A percentile compares a stretch with the other conserved stretches of the same genome.
These are phyloP conservation scores for Brachionichthys hirsutus DNA, from an alignment of 2,113 vertebrate genomes.

Conservation along the genomic window DNA sequence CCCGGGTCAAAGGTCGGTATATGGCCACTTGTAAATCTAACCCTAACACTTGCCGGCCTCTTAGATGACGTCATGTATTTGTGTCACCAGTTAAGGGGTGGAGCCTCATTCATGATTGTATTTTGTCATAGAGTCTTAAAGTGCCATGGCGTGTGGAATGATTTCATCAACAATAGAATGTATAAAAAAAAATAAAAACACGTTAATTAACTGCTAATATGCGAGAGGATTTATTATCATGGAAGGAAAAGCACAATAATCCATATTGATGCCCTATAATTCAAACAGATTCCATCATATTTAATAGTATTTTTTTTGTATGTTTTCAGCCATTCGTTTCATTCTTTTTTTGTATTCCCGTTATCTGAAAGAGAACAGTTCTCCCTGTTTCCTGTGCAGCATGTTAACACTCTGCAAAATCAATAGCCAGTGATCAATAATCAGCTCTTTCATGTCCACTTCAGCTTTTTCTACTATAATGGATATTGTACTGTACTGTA, in stretches of 20 bases:
- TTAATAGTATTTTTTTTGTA: too few relatives aligned
- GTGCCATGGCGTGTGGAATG: neutral
- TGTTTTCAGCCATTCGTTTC: too few relatives aligned
- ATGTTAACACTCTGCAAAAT: slow-evolving; percentile 8
- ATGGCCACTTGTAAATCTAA: neutral
- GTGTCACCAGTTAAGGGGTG: neutral
- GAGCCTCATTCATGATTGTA: neutral
- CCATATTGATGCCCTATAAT: too few relatives aligned
- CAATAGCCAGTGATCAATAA: slow-evolving; percentile 30
- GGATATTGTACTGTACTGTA: slow-evolving; percentile 51
- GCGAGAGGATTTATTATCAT: too few relatives aligned
- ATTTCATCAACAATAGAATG: too few relatives aligned
- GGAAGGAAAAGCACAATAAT: too few relatives aligned
- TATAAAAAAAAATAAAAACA: too few relatives aligned
- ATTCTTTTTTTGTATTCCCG: neutral
- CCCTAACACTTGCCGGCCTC: too few relatives aligned
- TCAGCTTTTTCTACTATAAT: slow-evolving; percentile 52
- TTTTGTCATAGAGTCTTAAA: neutral
- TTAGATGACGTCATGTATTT: too few relatives aligned
- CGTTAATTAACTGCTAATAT: too few relatives aligned
- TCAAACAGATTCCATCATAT: too few relatives aligned
- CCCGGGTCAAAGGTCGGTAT: neutral
- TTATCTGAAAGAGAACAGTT: neutral
- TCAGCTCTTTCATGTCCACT: slow-evolving; percentile 22
- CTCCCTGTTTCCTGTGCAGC: slow-evolving; percentile 8